Conservation (phyloP, 2,797 vertebrate species). For the Neostethus bicornis region DNA sequence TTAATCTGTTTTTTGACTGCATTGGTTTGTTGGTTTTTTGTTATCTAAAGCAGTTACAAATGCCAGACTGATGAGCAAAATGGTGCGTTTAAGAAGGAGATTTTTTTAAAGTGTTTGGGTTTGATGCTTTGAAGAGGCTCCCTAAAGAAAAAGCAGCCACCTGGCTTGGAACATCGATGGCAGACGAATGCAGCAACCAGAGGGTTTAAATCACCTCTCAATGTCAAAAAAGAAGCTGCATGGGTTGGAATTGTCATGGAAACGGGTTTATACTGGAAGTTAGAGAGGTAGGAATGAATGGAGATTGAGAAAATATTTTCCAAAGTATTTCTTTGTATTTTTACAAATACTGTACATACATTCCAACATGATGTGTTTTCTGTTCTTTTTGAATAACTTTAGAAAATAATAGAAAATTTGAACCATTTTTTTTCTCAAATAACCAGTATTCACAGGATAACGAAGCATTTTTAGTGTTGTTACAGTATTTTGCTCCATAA, state of each 20-base stretch:
- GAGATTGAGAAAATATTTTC: conserved; percentile 24
- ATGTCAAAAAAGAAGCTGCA: conserved; percentile 66
- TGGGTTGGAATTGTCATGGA: conserved; percentile 74
- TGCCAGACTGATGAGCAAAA: conserved; percentile 26
- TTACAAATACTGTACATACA: conserved; percentile 17
- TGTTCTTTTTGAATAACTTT: no score
- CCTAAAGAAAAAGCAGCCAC: conserved; percentile 65
- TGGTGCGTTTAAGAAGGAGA: conserved; percentile 34
- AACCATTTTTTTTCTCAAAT: no score
- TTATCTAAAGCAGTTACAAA: background rate
- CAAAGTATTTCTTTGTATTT: conserved; percentile 30
- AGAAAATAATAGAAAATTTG: no score
- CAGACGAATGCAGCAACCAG: conserved; percentile 61
- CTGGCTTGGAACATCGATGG: conserved; percentile 56
- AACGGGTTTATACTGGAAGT: conserved; percentile 68
- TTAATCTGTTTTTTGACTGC: background rate
- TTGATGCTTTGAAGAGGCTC: conserved; percentile 69
- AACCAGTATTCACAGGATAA: no score
- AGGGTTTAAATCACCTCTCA: conserved; percentile 54
- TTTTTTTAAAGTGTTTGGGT: conserved; percentile 67
- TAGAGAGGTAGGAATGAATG: conserved; percentile 23
- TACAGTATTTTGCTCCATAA: no score
- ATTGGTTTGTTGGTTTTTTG: background rate
- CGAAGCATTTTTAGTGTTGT: no score
- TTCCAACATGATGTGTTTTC: conserved; percentile 14